These are phyloP conservation scores for Echinops telfairi DNA, from an alignment of 2,113 vertebrate species.

Conservation along the genomic window DNA sequence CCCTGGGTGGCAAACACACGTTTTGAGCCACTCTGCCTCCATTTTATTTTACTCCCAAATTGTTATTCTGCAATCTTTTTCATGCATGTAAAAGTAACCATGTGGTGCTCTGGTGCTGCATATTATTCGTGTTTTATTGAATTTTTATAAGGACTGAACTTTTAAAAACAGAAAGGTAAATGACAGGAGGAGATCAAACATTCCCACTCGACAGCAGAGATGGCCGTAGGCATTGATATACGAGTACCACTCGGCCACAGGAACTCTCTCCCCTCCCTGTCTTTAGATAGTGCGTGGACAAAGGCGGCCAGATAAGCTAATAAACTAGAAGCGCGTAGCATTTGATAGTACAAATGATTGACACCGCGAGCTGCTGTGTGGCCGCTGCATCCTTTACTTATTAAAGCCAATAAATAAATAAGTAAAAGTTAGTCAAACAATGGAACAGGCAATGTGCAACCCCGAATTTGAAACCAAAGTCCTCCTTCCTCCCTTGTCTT, in stretches of 20 bases:
- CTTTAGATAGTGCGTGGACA: conserved; percentile 45
- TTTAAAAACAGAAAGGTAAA: conserved; percentile 19
- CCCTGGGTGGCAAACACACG: background rate
- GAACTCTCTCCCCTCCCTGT: background rate
- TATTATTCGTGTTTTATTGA: conserved; percentile 52
- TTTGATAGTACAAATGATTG: conserved; percentile 65
- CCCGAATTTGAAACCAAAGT: conserved; percentile 88
- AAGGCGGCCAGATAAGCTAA: conserved; percentile 46
- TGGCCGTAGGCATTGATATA: background rate
- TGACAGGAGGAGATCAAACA: conserved; percentile 35
- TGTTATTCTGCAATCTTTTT: conserved; percentile 8
- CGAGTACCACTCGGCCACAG: background rate
- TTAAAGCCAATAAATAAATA: conserved; percentile 76
- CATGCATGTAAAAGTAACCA: background rate
- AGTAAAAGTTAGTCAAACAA: conserved; percentile 82
- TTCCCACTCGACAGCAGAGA: background rate
- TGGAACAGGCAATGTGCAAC: conserved; percentile 78
- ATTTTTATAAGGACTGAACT: conserved; percentile 53
- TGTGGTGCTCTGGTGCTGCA: background rate
- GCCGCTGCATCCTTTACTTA: conserved; percentile 71
- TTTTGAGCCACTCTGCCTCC: background rate
- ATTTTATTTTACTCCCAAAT: conserved; percentile 49
- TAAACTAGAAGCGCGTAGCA: conserved; percentile 16
- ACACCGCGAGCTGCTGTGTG: conserved; percentile 66
- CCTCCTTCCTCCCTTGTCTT: conserved; percentile 79